Evolutionary conservation across 1,140 invertebrate species (phyloP).

Genomic region (Bombus consobrinus): DNA sequence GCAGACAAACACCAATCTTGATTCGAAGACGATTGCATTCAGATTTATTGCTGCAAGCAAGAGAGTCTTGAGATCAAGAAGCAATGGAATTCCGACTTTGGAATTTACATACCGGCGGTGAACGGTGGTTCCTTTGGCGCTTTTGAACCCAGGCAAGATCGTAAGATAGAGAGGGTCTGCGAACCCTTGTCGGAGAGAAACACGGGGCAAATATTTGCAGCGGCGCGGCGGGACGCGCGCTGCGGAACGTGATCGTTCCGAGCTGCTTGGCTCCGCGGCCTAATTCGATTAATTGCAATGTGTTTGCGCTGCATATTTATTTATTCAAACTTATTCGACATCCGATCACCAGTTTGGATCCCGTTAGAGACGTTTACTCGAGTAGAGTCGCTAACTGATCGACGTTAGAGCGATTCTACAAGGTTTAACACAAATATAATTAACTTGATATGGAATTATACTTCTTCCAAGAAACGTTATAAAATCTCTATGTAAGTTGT

Average conservation of each 20-base stretch:
- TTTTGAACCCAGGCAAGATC: not conserved
- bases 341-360: not conserved
- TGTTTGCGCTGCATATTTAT: slow-evolving; percentile 10
- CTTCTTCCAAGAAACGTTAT: not conserved
- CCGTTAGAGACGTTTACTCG: not conserved
- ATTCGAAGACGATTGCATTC: not conserved
- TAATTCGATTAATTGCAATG: slow-evolving; percentile 5
- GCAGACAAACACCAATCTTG: not conserved
- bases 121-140: slow-evolving; percentile 1
- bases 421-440: not conserved
- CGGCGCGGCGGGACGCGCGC: not conserved
- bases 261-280: no score
- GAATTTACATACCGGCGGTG: not conserved
- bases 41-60: not conserved
- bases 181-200: not conserved
- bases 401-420: not conserved
- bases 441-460: not conserved
- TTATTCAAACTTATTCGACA: not conserved
- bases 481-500: not conserved
- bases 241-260: not conserved
- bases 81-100: slow-evolving; percentile 6
- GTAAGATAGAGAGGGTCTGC: not conserved
- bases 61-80: not conserved
- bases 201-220: slow-evolving; percentile 21
- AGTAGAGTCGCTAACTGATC: not conserved